A percentile compares a stretch with the other conserved stretches of the same genome.
Conservation (phyloP, 1,140 invertebrate genomes). For the Hydropsyche tenuis region DNA sequence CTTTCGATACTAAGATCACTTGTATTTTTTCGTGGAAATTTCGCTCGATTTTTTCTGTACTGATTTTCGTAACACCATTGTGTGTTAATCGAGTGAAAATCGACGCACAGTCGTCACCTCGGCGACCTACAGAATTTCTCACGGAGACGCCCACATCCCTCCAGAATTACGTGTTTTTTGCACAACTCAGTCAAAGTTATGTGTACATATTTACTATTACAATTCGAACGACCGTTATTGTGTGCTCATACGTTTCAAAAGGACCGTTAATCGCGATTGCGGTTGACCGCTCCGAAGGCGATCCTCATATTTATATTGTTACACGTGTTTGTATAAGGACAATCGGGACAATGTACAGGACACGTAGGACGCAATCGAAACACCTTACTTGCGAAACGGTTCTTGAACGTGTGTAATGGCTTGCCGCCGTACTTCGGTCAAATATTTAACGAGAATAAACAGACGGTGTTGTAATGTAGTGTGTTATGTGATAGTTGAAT, state of each 20-base stretch:
- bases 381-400: too few relatives aligned
- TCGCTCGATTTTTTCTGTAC: not conserved
- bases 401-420: too few relatives aligned
- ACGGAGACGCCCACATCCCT: not conserved
- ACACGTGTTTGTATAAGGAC: not conserved
- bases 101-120: not conserved
- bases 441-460: too few relatives aligned
- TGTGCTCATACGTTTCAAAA: not conserved
- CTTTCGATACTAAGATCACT: too few relatives aligned
- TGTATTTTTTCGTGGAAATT: not conserved
- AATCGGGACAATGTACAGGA: not conserved
- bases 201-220: constrained; percentile 1
- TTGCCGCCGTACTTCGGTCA: too few relatives aligned
- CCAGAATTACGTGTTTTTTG: not conserved
- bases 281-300: not conserved
- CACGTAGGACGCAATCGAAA: constrained; percentile 6
- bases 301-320: too few relatives aligned
- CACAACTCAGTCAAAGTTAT: constrained; percentile 5
- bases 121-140: constrained; percentile 3
- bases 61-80: constrained; percentile 3
- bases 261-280: not conserved
- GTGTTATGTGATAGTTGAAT: too few relatives aligned
- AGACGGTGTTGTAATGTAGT: too few relatives aligned
- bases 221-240: constrained; percentile 5
- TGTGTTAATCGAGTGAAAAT: constrained; percentile 22